phyloP scores from a whole-genome alignment of 2,888 invertebrate genomes.

The Tillus elongatus region DNA sequence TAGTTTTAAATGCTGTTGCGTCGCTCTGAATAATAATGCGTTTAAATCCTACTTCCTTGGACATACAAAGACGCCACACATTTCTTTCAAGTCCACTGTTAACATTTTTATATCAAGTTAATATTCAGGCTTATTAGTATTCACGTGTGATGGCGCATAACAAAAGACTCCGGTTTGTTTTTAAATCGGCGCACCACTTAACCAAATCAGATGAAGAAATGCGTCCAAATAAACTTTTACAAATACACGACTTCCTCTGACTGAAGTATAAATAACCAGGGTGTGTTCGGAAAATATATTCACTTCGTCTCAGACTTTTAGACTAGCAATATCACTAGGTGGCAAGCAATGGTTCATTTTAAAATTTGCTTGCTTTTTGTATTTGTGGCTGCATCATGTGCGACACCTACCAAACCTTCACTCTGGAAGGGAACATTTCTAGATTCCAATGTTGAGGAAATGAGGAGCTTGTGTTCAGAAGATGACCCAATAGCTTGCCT shows the following conservation, averaged over 20 bases:
- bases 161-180: slow-evolving; percentile 25
- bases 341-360: slow-evolving; percentile 22
- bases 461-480: slow-evolving; percentile 64
- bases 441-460: slow-evolving; percentile 66
- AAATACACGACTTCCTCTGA: slow-evolving; percentile 25
- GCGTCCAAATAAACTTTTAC: slow-evolving; percentile 25
- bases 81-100: too few relatives aligned
- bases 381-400: slow-evolving; percentile 44
- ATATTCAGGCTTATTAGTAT: background rate
- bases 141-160: slow-evolving; percentile 10
- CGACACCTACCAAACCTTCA: slow-evolving; percentile 54
- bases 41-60: too few relatives aligned
- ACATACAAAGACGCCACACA: too few relatives aligned
- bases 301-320: slow-evolving; percentile 20
- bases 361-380: slow-evolving; percentile 37
- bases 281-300: slow-evolving; percentile 22
- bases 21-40: too few relatives aligned
- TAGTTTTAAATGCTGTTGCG: too few relatives aligned
- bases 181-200: slow-evolving; percentile 16
- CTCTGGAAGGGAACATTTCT: slow-evolving; percentile 65
- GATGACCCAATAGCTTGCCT: slow-evolving; percentile 73
- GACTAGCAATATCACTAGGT: slow-evolving; percentile 14
- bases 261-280: slow-evolving; percentile 26
- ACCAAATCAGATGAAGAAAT: slow-evolving; percentile 21
- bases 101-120: too few relatives aligned